A percentile compares a stretch with the other conserved stretches of the same genome.
Evolutionary conservation across 1,140 invertebrate genomes (phyloP).

Genomic region (Lutraria rhynchaena): DNA sequence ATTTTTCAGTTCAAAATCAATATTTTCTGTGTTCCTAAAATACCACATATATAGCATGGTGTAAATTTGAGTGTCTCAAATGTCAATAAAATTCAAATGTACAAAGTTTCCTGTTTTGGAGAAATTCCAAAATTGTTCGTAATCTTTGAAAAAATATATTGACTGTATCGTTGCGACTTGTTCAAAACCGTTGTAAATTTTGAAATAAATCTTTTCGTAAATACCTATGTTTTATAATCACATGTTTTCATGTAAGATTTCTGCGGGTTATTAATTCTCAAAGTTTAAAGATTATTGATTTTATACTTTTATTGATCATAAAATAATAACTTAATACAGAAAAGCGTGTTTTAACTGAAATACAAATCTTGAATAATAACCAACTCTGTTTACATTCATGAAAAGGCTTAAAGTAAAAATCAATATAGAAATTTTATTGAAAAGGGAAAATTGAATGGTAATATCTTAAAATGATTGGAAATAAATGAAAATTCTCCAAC

Average conservation of each 20-base stretch:
- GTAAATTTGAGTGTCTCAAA: too few species aligned
- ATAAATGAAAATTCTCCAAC: too few species aligned
- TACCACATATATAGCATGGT: too few species aligned
- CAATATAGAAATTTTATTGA: too few species aligned
- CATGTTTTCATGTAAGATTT: constrained; percentile 16
- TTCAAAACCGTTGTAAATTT: constrained; percentile 39
- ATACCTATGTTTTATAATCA: constrained; percentile 38
- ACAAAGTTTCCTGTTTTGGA: constrained; percentile 35
- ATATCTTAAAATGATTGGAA: too few species aligned
- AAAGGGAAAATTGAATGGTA: too few species aligned
- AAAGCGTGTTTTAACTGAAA: constrained; percentile 36
- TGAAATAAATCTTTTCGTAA: constrained; percentile 38
- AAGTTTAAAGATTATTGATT: constrained; percentile 43
- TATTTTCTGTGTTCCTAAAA: too few species aligned
- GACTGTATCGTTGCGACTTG: constrained; percentile 26
- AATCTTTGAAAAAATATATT: constrained; percentile 40
- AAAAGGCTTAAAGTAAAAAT: too few species aligned
- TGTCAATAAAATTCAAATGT: not conserved
- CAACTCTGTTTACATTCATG: too few species aligned
- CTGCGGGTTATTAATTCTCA: constrained; percentile 40
- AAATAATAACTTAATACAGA: constrained; percentile 40
- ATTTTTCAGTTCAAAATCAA: too few species aligned
- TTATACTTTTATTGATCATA: constrained; percentile 4
- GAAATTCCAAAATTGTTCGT: constrained; percentile 22
- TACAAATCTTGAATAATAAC: too few species aligned